Conservation (phyloP, 2,113 vertebrate genomes). For the Hydrolagus affinis region DNA sequence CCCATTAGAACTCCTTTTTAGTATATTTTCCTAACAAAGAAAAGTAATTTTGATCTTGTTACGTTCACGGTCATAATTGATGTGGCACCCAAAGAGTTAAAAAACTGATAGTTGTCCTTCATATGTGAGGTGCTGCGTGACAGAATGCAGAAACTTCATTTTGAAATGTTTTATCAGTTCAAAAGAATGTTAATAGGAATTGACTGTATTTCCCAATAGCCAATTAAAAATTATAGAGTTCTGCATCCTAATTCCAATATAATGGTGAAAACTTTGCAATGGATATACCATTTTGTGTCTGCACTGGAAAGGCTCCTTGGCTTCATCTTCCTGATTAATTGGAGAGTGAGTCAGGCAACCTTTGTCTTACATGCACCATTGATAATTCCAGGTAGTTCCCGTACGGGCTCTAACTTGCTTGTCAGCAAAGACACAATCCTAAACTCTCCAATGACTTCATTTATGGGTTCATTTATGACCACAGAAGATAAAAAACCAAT, state of each 20-base stretch:
- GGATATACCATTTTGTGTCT: neutral
- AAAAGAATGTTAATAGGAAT: slow-evolving; percentile 41
- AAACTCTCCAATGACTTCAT: neutral
- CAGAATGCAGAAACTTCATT: slow-evolving; percentile 39
- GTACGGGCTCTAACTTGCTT: too few relatives aligned
- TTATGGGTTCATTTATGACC: neutral
- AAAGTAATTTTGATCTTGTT: neutral
- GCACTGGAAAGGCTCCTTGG: neutral
- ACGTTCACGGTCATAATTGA: neutral
- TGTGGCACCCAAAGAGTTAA: slow-evolving; percentile 25
- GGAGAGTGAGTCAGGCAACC: too few relatives aligned
- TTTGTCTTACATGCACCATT: neutral
- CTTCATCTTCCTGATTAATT: neutral
- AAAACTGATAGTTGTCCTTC: slow-evolving; percentile 35
- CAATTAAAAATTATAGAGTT: neutral
- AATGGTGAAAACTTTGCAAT: slow-evolving; percentile 13
- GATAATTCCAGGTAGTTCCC: neutral
- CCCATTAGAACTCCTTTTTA: neutral
- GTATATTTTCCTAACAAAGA: neutral
- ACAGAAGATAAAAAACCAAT: neutral
- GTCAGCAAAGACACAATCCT: neutral
- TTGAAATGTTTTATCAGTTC: slow-evolving; percentile 36
- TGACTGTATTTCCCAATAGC: slow-evolving; percentile 36
- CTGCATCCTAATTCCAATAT: neutral
- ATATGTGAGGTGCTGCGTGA: slow-evolving; percentile 40